phyloP scores from a whole-genome alignment of 2,113 vertebrate genomes.

The Tachysurus fulvidraco region DNA sequence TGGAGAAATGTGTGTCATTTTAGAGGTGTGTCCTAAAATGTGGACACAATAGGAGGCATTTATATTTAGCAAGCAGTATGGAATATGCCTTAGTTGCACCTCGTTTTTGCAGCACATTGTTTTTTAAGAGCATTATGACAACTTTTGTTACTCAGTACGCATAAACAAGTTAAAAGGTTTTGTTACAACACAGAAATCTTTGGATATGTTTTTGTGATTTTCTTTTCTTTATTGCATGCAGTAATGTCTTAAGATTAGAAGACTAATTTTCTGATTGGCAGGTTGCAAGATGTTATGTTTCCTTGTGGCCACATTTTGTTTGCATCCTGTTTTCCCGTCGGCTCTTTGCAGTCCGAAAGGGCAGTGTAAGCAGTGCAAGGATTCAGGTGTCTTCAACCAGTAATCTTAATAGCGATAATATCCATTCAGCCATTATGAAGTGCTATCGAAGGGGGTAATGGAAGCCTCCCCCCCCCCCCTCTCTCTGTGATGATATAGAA shows the following conservation, averaged over 20 bases:
- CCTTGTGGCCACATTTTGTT: conserved; percentile 42
- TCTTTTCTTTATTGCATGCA: conserved; percentile 8
- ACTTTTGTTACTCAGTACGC: conserved; percentile 24
- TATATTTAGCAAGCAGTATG: conserved; percentile 43
- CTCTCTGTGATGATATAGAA: conserved; percentile 44
- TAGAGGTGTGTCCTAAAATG: conserved; percentile 42
- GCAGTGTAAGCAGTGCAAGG: conserved; percentile 67
- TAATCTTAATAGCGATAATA: conserved; percentile 69
- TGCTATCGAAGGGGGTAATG: conserved; percentile 63
- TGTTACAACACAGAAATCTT: neutral
- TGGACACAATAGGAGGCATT: conserved; percentile 16
- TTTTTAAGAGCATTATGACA: conserved; percentile 42
- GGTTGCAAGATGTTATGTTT: conserved; percentile 36
- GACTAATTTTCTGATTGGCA: conserved; percentile 43
- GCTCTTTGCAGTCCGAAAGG: conserved; percentile 52
- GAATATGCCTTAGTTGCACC: conserved; percentile 42
- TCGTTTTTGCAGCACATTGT: conserved; percentile 39
- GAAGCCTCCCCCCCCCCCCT: conserved; percentile 46
- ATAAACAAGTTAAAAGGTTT: conserved; percentile 10
- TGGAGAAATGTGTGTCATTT: conserved; percentile 21
- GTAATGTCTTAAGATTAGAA: neutral
- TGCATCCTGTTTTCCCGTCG: conserved; percentile 52
- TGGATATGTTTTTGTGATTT: neutral
- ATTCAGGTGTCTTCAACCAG: conserved; percentile 70
- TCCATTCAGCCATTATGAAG: conserved; percentile 55